These are phyloP conservation scores for Drosophila pandora DNA, from an alignment of 1,140 invertebrate species.

Conservation along the genomic window DNA sequence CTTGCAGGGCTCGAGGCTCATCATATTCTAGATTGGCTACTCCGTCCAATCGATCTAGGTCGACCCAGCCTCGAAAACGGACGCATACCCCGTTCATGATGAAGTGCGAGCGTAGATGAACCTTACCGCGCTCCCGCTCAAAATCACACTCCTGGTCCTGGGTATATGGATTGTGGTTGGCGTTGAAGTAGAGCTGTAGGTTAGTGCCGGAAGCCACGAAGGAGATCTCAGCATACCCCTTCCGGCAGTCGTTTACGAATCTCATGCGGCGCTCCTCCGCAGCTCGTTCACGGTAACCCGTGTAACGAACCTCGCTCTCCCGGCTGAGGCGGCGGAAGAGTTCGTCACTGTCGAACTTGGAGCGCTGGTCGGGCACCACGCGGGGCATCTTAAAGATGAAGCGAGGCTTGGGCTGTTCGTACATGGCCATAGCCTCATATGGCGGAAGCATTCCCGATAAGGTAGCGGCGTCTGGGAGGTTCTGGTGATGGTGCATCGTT, in stretches of 20 bases:
- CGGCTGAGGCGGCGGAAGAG: slow-evolving; percentile 95
- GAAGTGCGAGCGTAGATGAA: slow-evolving; percentile 95
- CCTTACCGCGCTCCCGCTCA: slow-evolving; percentile 97
- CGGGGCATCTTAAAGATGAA: slow-evolving; percentile 97
- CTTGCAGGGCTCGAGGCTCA: slow-evolving; percentile 91
- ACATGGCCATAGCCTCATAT: slow-evolving; percentile 85
- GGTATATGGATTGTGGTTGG: slow-evolving; percentile 89
- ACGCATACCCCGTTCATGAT: slow-evolving; percentile 99
- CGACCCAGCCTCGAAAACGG: slow-evolving; percentile 97
- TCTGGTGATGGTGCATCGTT: slow-evolving; percentile 70
- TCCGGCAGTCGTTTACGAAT: slow-evolving; percentile 95
- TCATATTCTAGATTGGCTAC: slow-evolving; percentile 96
- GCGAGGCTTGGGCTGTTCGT: slow-evolving; percentile 93
- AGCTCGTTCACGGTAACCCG: slow-evolving; percentile 95
- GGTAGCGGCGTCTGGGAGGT: slow-evolving; percentile 43
- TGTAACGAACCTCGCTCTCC: slow-evolving; percentile 97
- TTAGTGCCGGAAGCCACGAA: slow-evolving; percentile 97
- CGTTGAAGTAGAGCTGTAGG: slow-evolving; percentile 93
- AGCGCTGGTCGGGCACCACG: slow-evolving; percentile 97
- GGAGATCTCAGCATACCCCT: slow-evolving; percentile 97
- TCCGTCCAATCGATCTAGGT: slow-evolving; percentile 96
- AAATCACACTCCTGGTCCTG: slow-evolving; percentile 94
- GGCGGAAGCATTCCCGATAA: slow-evolving; percentile 55
- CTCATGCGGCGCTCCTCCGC: slow-evolving; percentile 95
- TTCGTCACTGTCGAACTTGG: slow-evolving; percentile 97